Base-by-base conservation (phyloP, 1,140 invertebrate genomes). In the Acyrthosiphon pisum region DNA sequence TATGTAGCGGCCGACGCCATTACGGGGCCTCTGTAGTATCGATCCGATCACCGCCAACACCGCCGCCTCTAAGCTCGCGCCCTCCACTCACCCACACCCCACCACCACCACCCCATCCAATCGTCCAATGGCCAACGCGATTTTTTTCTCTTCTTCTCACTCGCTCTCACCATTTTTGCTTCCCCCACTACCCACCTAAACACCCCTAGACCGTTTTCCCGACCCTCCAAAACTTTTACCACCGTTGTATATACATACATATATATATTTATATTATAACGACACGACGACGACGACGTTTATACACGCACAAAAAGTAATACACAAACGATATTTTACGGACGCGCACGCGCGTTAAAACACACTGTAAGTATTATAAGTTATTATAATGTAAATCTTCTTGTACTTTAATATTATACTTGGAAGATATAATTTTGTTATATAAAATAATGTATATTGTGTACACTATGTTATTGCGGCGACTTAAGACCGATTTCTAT, bases 111-210 rank as follows among this genome's bases (percentile, higher is more conserved):
- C 90, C 76, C 23, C 83, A 22, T 37, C 93, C 88, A n/a, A 35
- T 46, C 87, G 35, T 68, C 53, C 89, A 90, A 90, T 90, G 89
- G 89, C 89, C 89, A 90, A 90, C 56, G 89, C 18, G 89, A 90
- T 76, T 76, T 76, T 76, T 76, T 35, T 30, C n/a, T 56, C 56
- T n/a, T 76, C 44, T 30, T 92, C 44, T 41, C 76, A 26, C 48
- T 44, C 84, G 2, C 53, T 68, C 53, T 60, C 86, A 35, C 87
- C n/a, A 14, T 44, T 53, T 37, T 90, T 30, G 35, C 50, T 68
- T 86, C 30, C 23, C 35, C 53, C 30, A 11, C 88, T 76, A 35
- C 18, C 20, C 41, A 30, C n/a, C 60, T 37, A 83, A 83, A 23
- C 81, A 37, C 88, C 89, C 37, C 68, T 7, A 76, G 35, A 41